Percentiles rank a stretch among this genome's conserved stretches.
These are phyloP conservation scores for Mythimna impura DNA, from an alignment of 2,888 invertebrate species.

Conservation along the genomic window DNA sequence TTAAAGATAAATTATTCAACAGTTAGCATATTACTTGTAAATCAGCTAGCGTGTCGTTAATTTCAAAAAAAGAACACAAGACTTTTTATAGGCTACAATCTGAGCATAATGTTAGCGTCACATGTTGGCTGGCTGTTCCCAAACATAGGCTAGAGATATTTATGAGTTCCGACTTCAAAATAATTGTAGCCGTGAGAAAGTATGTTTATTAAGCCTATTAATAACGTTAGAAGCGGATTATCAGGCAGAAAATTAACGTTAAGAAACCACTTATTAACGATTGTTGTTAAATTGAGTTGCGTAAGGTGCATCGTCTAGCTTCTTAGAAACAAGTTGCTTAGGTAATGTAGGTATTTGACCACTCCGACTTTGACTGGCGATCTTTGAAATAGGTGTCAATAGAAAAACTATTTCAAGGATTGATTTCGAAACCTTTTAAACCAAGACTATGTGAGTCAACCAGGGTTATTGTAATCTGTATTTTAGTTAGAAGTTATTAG, in stretches of 20 bases:
- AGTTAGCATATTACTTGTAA: constrained; percentile 11
- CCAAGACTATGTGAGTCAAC: not conserved
- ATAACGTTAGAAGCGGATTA: constrained; percentile 56
- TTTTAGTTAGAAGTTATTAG: no score
- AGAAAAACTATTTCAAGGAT: constrained; percentile 1
- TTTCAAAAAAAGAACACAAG: constrained; percentile 38
- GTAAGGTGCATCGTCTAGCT: constrained; percentile 45
- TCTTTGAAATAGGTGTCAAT: not conserved
- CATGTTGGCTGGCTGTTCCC: constrained; percentile 2
- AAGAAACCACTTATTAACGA: constrained; percentile 63
- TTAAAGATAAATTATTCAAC: constrained; percentile 4
- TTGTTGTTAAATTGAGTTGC: constrained; percentile 54
- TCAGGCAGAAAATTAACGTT: constrained; percentile 63
- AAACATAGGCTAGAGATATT: constrained; percentile 38
- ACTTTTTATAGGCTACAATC: constrained; percentile 5
- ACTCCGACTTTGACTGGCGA: constrained; percentile 5
- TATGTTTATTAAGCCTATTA: constrained; percentile 50
- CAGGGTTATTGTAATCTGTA: no score
- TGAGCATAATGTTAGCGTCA: constrained; percentile 2
- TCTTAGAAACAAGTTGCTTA: constrained; percentile 48
- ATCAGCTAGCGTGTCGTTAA: not conserved
- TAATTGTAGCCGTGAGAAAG: constrained; percentile 75
- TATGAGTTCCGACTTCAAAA: constrained; percentile 35
- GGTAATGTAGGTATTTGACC: constrained; percentile 35
- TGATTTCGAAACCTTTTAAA: not conserved